Conservation (phyloP, 2,888 invertebrate genomes). For the Habroteleia sp. region DNA sequence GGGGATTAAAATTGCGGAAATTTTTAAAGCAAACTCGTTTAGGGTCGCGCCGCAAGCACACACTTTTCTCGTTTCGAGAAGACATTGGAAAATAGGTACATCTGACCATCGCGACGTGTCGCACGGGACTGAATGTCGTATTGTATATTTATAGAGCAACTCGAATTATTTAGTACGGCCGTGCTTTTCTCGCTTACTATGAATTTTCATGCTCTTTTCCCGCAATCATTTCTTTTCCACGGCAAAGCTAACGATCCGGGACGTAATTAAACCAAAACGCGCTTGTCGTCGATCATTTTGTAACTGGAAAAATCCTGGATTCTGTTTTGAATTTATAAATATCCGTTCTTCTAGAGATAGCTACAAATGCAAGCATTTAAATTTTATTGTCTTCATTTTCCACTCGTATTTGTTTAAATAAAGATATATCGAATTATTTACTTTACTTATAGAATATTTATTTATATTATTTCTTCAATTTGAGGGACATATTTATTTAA, state of each 20-base stretch:
- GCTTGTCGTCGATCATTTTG: background rate
- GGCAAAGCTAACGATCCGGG: constrained; percentile 6
- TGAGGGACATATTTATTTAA: too few relatives aligned
- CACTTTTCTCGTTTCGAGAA: constrained; percentile 56
- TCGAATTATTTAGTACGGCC: constrained; percentile 66
- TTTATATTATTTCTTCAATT: too few relatives aligned
- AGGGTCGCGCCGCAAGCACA: background rate
- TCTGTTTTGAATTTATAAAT: constrained; percentile 1
- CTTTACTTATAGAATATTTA: too few relatives aligned
- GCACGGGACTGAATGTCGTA: constrained; percentile 79
- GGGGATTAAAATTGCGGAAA: background rate
- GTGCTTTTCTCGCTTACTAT: constrained; percentile 61
- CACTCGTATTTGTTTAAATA: too few relatives aligned
- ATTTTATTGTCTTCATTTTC: too few relatives aligned
- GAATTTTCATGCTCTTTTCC: constrained; percentile 59
- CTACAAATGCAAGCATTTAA: too few relatives aligned
- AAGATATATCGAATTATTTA: too few relatives aligned
- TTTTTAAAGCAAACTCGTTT: constrained; percentile 12
- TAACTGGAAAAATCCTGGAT: too few relatives aligned
- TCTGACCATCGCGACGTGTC: constrained; percentile 78
- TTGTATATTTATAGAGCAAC: constrained; percentile 81
- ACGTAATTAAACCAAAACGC: constrained; percentile 4
- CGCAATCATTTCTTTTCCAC: constrained; percentile 19
- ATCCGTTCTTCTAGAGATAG: too few relatives aligned
- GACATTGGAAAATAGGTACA: constrained; percentile 70